Evolutionary conservation across 1,140 invertebrate species (phyloP), one percentile per base, ranked within the genome.

Genomic region (Halictus rubicundus): DNA sequence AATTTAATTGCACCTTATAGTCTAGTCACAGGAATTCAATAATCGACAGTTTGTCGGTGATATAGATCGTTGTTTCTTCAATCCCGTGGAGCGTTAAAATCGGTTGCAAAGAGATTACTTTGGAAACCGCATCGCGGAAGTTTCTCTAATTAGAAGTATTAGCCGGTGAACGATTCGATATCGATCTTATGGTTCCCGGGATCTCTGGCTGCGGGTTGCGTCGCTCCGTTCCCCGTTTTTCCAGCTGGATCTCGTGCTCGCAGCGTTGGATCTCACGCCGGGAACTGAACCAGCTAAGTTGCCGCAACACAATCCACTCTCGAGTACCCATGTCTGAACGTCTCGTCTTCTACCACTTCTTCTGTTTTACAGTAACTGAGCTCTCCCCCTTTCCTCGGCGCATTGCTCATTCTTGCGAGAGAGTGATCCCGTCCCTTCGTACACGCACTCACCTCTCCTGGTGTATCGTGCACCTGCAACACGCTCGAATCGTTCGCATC

Each of bases 291-390:
- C 90, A 89, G 85, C 80, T 91, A 91, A 91, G 88, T 89, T 84
- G 91, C 74, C 90, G 91, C 90, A 92, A 92, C 88, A 86, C 87
- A 90, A 92, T 87, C 90, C 88, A 91, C 88, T 91, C 86, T 87
- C 76, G 59, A 64, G 57, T 61, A 69, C 52, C 52, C 68, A 74
- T 75, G 70, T 70, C 54, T 72, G 75, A 73, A 61, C 72, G 64
- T 71, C 73, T 85, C 81, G 61, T 80, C 78, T 79, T 87, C 77
- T 78, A 39, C 60, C 71, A 39, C 64, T 75, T 59, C 46, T 82
- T 75, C 85, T 82, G 81, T 61, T 60, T 61, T 60, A 63, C 60
- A 42, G 66, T 78, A 78, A 71, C 79, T 60, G 68, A 57, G 61
- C 80, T 76, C 80, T 76, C 80, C 78, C 82, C 79, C 80, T 79